Conservation (phyloP, 2,888 invertebrate genomes). For the Acleris holmiana region DNA sequence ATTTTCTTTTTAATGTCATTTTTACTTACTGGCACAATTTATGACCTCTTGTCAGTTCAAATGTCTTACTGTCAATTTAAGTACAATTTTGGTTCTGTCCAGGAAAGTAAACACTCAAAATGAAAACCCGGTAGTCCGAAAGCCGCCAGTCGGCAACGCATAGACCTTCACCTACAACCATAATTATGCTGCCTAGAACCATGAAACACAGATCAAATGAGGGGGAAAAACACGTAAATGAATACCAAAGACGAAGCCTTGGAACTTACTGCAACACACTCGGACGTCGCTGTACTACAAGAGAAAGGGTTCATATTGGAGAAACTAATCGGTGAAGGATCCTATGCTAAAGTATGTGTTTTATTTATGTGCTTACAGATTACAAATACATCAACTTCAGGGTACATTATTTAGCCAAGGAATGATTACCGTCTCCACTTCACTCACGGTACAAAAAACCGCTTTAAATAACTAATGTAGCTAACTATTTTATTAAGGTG, state of each 20-base stretch:
- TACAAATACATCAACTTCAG: neutral
- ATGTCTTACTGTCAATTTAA: slow-evolving; percentile 2
- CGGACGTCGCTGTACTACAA: slow-evolving; percentile 67
- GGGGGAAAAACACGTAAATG: slow-evolving; percentile 53
- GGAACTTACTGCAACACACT: slow-evolving; percentile 65
- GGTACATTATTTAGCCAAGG: neutral
- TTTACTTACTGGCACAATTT: slow-evolving; percentile 1
- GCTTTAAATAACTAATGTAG: neutral
- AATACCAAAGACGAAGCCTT: slow-evolving; percentile 59
- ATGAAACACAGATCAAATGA: slow-evolving; percentile 68
- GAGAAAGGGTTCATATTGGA: slow-evolving; percentile 85
- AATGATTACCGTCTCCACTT: neutral
- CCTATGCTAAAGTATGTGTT: slow-evolving; percentile 88
- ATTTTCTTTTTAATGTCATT: too few species aligned
- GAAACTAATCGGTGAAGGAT: slow-evolving; percentile 89
- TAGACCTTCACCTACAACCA: slow-evolving; percentile 36
- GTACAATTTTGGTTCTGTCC: slow-evolving; percentile 8
- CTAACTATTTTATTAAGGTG: neutral
- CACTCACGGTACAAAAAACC: neutral
- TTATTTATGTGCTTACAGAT: neutral
- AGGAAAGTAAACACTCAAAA: slow-evolving; percentile 8
- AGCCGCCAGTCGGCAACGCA: slow-evolving; percentile 32
- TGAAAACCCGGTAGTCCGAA: slow-evolving; percentile 34
- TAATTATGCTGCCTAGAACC: slow-evolving; percentile 65
- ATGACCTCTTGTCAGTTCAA: slow-evolving; percentile 7